These are phyloP conservation scores for Diacarnus erythraeanus DNA, from an alignment of 37 sponge, comb jelly and placozoan species.

Conservation along the genomic window DNA sequence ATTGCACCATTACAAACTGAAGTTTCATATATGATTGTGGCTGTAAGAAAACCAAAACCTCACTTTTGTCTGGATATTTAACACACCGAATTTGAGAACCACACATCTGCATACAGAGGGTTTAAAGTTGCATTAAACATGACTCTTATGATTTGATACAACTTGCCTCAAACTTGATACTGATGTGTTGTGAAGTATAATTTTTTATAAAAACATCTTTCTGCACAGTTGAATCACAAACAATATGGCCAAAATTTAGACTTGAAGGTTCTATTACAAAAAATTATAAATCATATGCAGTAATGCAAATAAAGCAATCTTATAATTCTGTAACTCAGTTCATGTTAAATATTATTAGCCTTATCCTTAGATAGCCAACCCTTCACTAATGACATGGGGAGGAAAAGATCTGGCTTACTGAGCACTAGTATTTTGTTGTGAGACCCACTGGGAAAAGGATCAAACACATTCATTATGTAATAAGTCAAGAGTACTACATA, in stretches of 20 bases:
- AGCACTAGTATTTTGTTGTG: no score
- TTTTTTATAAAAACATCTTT: slow-evolving; percentile 24
- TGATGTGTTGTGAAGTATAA: slow-evolving; percentile 6
- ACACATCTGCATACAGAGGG: neutral
- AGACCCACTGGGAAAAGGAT: no score
- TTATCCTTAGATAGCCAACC: no score
- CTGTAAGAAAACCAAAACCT: neutral
- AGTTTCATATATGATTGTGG: slow-evolving; percentile 12
- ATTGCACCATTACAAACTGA: neutral
- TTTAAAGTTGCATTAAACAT: neutral
- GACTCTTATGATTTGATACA: neutral
- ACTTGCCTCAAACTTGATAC: slow-evolving; percentile 39
- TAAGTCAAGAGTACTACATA: no score
- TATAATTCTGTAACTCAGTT: no score
- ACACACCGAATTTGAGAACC: neutral
- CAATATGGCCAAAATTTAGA: slow-evolving; percentile 42
- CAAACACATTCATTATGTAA: no score
- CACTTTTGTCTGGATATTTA: neutral
- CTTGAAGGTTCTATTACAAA: slow-evolving; percentile 23
- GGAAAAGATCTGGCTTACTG: no score
- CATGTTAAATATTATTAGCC: no score
- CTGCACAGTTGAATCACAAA: slow-evolving; percentile 4
- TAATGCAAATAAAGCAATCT: no score
- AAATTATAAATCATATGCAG: no score
- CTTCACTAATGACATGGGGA: no score